A percentile compares a stretch with the other conserved stretches of the same genome.
These are phyloP conservation scores for Drosophila grimshawi DNA, from an alignment of 1,140 invertebrate species.

Conservation along the genomic window DNA sequence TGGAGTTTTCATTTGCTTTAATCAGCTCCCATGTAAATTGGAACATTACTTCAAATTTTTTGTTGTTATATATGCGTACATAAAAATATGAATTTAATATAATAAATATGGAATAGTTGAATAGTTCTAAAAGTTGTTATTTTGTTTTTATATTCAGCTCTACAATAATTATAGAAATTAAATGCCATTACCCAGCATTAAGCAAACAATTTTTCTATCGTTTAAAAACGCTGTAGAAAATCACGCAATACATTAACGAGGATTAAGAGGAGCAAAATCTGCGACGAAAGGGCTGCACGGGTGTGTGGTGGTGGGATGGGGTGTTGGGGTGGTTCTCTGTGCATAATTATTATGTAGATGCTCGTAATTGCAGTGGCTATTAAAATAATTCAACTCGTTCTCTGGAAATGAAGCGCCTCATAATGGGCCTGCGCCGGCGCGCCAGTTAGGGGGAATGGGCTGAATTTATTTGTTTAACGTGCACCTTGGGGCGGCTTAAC, in stretches of 20 bases:
- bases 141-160: no score
- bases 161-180: no score
- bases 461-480: constrained; percentile 28
- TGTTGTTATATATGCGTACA: no score
- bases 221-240: constrained; percentile 47
- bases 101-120: no score
- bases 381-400: constrained; percentile 67
- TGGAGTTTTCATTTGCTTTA: no score
- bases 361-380: constrained; percentile 69
- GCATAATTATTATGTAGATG: constrained; percentile 13
- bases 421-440: constrained; percentile 24
- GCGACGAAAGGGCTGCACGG: constrained; percentile 9
- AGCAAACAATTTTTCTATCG: constrained; percentile 12
- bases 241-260: constrained; percentile 42
- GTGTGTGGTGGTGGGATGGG: not conserved
- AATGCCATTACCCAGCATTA: constrained; percentile 10
- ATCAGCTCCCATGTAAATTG: no score
- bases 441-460: not conserved
- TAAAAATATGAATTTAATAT: no score
- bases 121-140: no score
- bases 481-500: constrained; percentile 57
- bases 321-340: constrained; percentile 2
- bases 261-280: constrained; percentile 25
- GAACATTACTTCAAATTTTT: no score
- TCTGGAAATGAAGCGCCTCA: constrained; percentile 23